Base-by-base conservation (phyloP, 2,888 invertebrate species). In the Hydropsyche betteni region DNA sequence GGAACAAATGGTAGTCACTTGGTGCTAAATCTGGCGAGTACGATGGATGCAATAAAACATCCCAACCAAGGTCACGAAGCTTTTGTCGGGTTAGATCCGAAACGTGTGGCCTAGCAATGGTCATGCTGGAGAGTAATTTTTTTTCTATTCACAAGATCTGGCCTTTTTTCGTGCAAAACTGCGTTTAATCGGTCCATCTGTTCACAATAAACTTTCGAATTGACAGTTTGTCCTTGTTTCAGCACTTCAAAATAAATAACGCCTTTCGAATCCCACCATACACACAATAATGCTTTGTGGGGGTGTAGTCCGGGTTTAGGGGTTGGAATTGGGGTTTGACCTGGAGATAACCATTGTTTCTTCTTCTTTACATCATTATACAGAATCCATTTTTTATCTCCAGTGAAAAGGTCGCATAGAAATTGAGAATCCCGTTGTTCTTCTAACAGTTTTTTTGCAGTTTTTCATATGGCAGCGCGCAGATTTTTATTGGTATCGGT, bases 141-240 rank as follows among this genome's bases (percentile, higher is more conserved):
- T 53, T n/a, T 53, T 53, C 53, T 7, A 53, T 53, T 53, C n/a
- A 53, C 12, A 12, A 53, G 53, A 53, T 1, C 53, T 7, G 53
- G 53, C 0, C 53, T 53, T 53, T 53, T 53, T 53, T 53, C 53
- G 12, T n/a, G 53, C 10, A 53, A 6, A 10, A 1, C 12, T 53
- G 8, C 53, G 12, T 53, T 53, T 53, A 53, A 53, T n/a, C 53
- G 7, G 53, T 53, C 53, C 53, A 53, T 53, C n/a, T 53, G 53
- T 53, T 53, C 53, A 53, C 53, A 53, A 53, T 53, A 16, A 53
- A 53, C 53, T n/a, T 8, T n/a, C 12, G 5, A 7, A 16, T 53
- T 53, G 12, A 3, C 53, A 6, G 44, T 53, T 53, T 53, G 53
- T 6, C 53, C 53, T 53, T 53, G 61, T 61, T 61, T 16, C 6